Evolutionary conservation across 2,797 vertebrate species (phyloP).

Genomic region (Neosilurus hyrtlii): DNA sequence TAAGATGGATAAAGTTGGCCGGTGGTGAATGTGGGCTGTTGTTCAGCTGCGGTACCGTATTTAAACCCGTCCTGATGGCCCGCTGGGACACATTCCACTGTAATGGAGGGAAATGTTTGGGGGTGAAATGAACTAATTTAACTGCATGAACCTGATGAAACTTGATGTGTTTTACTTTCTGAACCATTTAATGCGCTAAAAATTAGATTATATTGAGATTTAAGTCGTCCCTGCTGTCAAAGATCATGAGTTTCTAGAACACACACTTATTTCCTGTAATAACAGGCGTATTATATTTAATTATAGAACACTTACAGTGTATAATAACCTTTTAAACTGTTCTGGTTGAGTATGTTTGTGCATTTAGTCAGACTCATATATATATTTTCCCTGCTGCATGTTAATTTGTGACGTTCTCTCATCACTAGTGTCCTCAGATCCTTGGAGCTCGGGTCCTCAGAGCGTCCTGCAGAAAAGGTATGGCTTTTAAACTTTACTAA

Average conservation of each 20-base stretch:
- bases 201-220: neutral
- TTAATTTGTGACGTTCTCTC: neutral
- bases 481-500: neutral
- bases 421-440: conserved; percentile 80
- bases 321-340: neutral
- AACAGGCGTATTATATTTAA: conserved; percentile 1
- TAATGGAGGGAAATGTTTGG: conserved; percentile 39
- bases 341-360: neutral
- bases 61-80: conserved; percentile 41
- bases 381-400: no score
- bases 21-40: conserved; percentile 42
- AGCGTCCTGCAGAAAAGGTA: conserved; percentile 82
- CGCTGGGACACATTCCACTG: conserved; percentile 47
- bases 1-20: conserved; percentile 41
- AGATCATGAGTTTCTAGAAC: neutral
- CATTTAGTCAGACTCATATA: neutral
- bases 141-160: neutral
- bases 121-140: neutral
- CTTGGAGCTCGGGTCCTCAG: conserved; percentile 80
- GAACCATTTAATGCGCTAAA: neutral
- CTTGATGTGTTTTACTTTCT: neutral
- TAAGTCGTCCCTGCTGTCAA: neutral
- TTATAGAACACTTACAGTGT: neutral
- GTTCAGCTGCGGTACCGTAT: conserved; percentile 32
- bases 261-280: neutral